Evolutionary conservation across 2,888 invertebrate species (phyloP).

Genomic region (Lysandra bellargus): DNA sequence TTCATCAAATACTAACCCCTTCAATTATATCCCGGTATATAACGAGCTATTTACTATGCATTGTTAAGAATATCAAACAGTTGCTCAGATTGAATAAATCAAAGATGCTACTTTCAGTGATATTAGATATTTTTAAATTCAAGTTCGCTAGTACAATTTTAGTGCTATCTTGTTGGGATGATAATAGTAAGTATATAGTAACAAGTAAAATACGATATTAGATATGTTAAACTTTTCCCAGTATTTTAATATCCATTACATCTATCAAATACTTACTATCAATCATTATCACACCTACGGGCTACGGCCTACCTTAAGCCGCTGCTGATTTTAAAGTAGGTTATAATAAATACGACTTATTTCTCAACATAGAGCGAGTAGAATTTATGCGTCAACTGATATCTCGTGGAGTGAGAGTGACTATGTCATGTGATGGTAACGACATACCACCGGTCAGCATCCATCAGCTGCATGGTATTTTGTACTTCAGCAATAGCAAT

Average conservation of each 20-base stretch:
- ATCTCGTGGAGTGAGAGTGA: conserved; percentile 48
- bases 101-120: conserved; percentile 48
- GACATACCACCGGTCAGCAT: conserved; percentile 44
- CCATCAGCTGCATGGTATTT: conserved; percentile 54
- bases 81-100: conserved; percentile 29
- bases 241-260: too few species aligned
- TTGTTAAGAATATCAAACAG: not conserved
- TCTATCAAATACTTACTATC: too few species aligned
- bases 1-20: not conserved
- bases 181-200: conserved; percentile 48
- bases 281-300: too few species aligned
- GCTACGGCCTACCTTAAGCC: too few species aligned
- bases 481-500: conserved; percentile 44
- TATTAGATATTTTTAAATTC: conserved; percentile 56
- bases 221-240: too few species aligned
- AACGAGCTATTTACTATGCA: not conserved
- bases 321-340: too few species aligned
- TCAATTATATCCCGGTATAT: conserved; percentile 30
- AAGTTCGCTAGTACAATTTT: conserved; percentile 59
- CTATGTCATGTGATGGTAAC: conserved; percentile 50
- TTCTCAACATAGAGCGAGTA: conserved; percentile 50
- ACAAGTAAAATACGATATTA: too few species aligned
- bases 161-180: conserved; percentile 56
- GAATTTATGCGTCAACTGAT: conserved; percentile 53
- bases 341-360: conserved; percentile 19